phyloP scores from a whole-genome alignment of 2,888 invertebrate species.

The Caenorhabditis sp. region DNA sequence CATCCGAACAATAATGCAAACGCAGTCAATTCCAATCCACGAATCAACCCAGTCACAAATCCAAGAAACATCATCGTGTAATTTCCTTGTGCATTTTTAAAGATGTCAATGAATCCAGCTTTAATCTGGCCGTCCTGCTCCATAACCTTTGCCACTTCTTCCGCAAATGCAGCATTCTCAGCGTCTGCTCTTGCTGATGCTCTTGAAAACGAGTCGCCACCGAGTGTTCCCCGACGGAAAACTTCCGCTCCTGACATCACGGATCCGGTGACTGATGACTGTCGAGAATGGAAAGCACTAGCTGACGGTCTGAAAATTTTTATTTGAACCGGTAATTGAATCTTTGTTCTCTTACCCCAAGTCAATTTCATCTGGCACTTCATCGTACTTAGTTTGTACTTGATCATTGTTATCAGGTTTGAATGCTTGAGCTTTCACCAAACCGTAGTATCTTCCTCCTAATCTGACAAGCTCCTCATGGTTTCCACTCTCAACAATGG shows the following conservation, averaged over 20 bases:
- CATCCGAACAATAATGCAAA: constrained; percentile 83
- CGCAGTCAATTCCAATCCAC: constrained; percentile 84
- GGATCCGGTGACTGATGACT: constrained; percentile 30
- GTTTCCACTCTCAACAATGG: constrained; percentile 72
- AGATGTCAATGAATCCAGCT: constrained; percentile 57
- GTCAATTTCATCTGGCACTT: constrained; percentile 32
- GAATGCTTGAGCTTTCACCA: constrained; percentile 79
- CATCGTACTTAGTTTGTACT: constrained; percentile 1
- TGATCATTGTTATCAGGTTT: constrained; percentile 59
- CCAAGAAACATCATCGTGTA: constrained; percentile 66
- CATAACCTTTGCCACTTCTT: constrained; percentile 55
- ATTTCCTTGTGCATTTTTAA: constrained; percentile 65
- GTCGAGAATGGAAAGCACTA: constrained; percentile 8
- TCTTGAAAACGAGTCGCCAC: constrained; percentile 30
- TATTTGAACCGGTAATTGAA: background rate
- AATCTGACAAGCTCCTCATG: constrained; percentile 72
- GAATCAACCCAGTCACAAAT: constrained; percentile 76
- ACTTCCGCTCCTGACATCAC: constrained; percentile 42
- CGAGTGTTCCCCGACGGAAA: constrained; percentile 33
- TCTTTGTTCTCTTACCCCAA: constrained; percentile 9
- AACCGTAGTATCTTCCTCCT: constrained; percentile 69
- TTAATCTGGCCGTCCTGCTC: constrained; percentile 51
- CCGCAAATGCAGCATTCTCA: constrained; percentile 62
- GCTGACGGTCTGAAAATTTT: constrained; percentile 26
- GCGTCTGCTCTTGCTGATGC: constrained; percentile 26